phyloP scores from a whole-genome alignment of 2,113 vertebrate genomes.

The Chinchilla lanigera region DNA sequence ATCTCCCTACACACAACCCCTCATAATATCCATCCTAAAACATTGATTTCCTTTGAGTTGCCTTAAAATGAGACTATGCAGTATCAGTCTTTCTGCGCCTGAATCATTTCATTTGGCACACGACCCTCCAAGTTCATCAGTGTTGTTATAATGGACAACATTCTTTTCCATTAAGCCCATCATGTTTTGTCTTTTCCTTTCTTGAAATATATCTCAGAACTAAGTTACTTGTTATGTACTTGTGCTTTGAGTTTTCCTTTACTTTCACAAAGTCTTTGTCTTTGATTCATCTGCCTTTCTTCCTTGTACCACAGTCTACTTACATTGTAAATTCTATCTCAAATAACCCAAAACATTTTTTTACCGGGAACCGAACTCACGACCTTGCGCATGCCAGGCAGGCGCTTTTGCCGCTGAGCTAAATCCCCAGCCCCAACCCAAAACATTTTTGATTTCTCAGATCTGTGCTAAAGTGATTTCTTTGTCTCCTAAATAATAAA shows the following conservation, averaged over 20 bases:
- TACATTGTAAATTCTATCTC: not conserved
- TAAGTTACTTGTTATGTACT: not conserved
- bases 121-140: not conserved
- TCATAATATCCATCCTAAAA: not conserved
- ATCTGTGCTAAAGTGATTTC: not conserved
- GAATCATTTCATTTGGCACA: not conserved
- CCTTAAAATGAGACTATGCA: not conserved
- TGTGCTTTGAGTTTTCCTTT: not conserved
- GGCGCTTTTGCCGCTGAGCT: too few species aligned
- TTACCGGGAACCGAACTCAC: too few species aligned
- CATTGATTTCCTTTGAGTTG: not conserved
- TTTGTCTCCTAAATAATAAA: not conserved
- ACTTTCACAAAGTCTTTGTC: not conserved
- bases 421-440: too few species aligned
- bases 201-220: not conserved
- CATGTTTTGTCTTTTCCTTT: not conserved
- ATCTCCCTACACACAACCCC: fast-evolving
- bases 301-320: not conserved
- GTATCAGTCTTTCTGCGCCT: not conserved
- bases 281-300: not conserved
- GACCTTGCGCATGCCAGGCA: too few species aligned
- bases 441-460: not conserved
- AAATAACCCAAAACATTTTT: not conserved
- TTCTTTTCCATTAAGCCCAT: not conserved
- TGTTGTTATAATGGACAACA: not conserved